Conservation (phyloP, 2,797 vertebrate genomes). For the Capromys pilorides region DNA sequence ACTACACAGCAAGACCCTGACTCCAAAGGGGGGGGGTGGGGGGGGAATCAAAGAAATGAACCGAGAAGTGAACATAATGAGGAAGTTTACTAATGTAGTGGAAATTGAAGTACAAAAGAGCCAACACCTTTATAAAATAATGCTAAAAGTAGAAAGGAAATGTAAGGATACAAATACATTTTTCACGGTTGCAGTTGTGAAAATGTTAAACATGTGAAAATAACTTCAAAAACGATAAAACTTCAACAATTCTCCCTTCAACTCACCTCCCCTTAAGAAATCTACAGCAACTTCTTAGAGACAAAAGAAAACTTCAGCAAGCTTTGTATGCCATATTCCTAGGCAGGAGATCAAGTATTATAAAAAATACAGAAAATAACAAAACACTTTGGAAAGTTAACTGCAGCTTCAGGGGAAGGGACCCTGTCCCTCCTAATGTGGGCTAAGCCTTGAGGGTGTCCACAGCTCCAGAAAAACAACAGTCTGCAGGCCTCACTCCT, state of each 20-base stretch:
- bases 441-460: not conserved
- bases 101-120: constrained; percentile 53
- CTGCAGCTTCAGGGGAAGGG: not conserved
- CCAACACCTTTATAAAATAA: constrained; percentile 13
- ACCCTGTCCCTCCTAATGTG: not conserved
- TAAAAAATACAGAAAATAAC: not conserved
- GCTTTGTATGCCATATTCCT: not conserved
- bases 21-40: no score
- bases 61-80: constrained; percentile 32
- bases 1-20: no score
- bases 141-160: not conserved
- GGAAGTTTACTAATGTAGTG: not conserved
- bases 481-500: not conserved
- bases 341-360: constrained; percentile 6
- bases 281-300: not conserved
- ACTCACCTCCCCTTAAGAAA: not conserved
- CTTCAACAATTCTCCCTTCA: not conserved
- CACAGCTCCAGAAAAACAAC: not conserved
- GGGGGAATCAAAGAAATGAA: not conserved
- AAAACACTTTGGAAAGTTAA: not conserved
- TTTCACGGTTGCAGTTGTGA: constrained; percentile 6
- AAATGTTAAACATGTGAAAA: constrained; percentile 31
- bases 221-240: not conserved
- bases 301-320: constrained; percentile 35
- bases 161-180: not conserved